Evolutionary conservation across 2,888 invertebrate genomes (phyloP), one percentile per base, ranked within the genome.

Genomic region (Beris morrisii): DNA sequence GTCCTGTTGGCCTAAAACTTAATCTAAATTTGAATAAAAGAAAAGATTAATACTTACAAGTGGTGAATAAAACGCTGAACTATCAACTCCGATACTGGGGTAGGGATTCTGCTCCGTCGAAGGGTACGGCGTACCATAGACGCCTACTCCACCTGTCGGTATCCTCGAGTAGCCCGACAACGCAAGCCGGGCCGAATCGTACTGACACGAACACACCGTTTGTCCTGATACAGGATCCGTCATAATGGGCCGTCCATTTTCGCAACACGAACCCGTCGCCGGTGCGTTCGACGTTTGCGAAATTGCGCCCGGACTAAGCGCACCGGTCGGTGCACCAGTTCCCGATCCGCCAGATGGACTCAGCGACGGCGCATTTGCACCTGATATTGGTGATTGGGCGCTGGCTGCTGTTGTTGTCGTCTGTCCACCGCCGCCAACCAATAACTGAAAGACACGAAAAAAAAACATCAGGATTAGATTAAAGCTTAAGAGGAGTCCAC

Each of bases 41-140:
- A 38, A 38, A 38, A 38, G 9, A 38, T 3, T 38, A 59, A 67
- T 76, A 89, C 95, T 89, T 86, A 96, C 95, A 90, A 96, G 81
- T 73, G 95, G 94, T 70, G 95, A 93, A 83, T 95, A 95, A 84
- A 96, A 96, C 66, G 95, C 95, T 58, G 95, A 95, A 77, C 94
- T 94, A 79, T 95, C 95, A 75, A 93, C 91, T 68, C 93, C 92
- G 82, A 95, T 94, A 82, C 93, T 93, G 57, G 93, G 93, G 78
- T 95, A 95, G 50, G 94, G 93, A 78, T 92, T 93, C 82, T 95
- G 95, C 79, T 95, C 95, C 68, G 92, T 91, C 73, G 92, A 92
- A 64, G 92, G 93, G 81, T 94, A 93, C 13, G 94, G 92, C 63
- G 93, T 86, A 70, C 92, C 92, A 80, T 94, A 93, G 73, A 93